A percentile compares a stretch with the other conserved stretches of the same genome.
Evolutionary conservation across 1,140 invertebrate species (phyloP).

Genomic region (Paracyclopina nana): DNA sequence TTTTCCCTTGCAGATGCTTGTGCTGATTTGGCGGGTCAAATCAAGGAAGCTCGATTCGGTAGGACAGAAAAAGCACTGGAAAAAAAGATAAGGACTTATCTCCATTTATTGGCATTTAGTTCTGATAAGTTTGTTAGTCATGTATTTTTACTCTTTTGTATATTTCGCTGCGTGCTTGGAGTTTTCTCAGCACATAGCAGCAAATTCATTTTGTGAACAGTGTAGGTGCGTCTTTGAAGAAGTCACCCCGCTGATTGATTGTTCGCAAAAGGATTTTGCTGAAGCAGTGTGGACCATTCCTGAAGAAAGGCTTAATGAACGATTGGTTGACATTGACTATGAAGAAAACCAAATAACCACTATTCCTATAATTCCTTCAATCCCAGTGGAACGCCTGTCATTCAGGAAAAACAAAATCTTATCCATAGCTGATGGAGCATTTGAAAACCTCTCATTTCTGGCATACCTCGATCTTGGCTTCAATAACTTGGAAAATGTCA

Average conservation of each 20-base stretch:
- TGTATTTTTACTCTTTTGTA: too few species aligned
- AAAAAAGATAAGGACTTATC: neutral
- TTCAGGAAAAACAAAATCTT: neutral
- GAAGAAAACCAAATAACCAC: neutral
- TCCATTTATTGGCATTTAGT: neutral
- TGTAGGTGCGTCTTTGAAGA: neutral
- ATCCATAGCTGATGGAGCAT: neutral
- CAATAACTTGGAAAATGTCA: slow-evolving; percentile 1
- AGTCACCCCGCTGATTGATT: neutral
- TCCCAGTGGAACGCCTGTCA: neutral
- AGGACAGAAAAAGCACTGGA: neutral
- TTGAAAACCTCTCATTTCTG: neutral
- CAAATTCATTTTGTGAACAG: neutral
- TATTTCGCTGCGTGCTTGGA: too few species aligned
- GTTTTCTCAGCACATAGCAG: neutral
- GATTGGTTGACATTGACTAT: neutral
- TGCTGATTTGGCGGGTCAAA: too few species aligned
- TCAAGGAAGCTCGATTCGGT: neutral
- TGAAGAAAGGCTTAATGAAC: neutral
- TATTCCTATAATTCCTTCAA: too few species aligned
- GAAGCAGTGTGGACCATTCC: neutral
- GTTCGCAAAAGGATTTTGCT: neutral
- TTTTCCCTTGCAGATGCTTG: too few species aligned
- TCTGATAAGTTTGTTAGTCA: neutral
- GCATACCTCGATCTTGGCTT: neutral